Evolutionary conservation across 2,113 vertebrate genomes (phyloP), one percentile per base, ranked within the genome.

Genomic region (Rousettus leschenaultii): DNA sequence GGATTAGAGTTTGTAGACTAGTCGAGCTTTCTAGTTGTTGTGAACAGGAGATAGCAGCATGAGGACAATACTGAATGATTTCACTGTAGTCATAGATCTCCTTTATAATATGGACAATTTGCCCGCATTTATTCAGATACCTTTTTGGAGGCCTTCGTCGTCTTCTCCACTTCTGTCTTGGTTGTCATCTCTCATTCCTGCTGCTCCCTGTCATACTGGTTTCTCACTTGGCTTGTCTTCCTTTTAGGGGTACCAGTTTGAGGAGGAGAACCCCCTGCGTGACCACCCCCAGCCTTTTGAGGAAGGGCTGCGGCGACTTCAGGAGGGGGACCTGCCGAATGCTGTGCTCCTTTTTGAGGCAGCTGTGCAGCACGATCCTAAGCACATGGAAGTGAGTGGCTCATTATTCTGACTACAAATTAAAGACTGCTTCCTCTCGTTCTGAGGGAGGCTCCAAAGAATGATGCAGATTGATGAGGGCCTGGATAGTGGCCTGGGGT

Each of bases 271-370:
- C 97, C 99, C 99, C 0, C 99, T 99, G 98, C 97, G 99, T 66
- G 99, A 99, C 86, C 99, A 99, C 87, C 99, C 99, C 0, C 99
- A 99, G 97, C 99, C 99, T 3, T 99, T 99, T 94, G 99, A 99
- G 51, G 99, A 99, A 95, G 99, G 99, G 0, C 96, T 99, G 79
- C 99, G 98, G 95, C 98, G 99, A 77, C 99, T 99, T 98, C 97
- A 98, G 97, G 99, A 99, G 18, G 99, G 99, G 7, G 99, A 99
- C 98, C 99, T 99, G 84, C 99, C 99, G 0, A 99, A 99, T 12
- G 99, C 99, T 0, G 99, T 99, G 35, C 97, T 99, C 33, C 99
- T 99, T 45, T 99, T 99, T 95, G 99, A 99, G 98, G 99, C 99
- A 9, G 99, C 99, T 0, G 99, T 99, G 65, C 99, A 99, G 94